Evolutionary conservation across 2,797 vertebrate species (phyloP), one percentile per base, ranked within the genome.

Genomic region (Onychomys torridus): DNA sequence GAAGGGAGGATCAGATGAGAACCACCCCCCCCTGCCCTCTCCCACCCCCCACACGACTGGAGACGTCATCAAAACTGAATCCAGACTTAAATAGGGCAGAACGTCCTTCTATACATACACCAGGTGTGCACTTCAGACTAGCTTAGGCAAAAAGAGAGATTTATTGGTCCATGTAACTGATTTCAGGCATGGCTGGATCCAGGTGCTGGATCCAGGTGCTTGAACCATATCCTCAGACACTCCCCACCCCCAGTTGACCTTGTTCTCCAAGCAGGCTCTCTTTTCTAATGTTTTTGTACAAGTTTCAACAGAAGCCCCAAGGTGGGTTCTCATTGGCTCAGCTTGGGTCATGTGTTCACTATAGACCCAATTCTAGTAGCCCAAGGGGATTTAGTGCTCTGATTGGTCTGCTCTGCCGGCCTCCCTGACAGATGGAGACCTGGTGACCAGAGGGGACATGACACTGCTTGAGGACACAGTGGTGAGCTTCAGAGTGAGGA

Each of bases 131-230:
- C 10, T 77, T 90, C 73, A 77, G 85, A 59, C 65, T 43, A 81
- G 43, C 27, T 85, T 96, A 71, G 34, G 81, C 65, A 87, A 92
- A 90, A 87, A 43, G 9, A 32, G 49, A 43, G 77, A 88, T 93
- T 94, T 92, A 81, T 88, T 90, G 63, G 78, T 61, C 73, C 91
- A 85, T 73, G 77, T 77, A 89, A 94, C 85, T 65, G 91, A 95
- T 95, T 96, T 95, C 96, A 96, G 91, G 89, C 67, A 83, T 77
- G 95, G 86, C 82, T 93, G 82, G 89, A 81, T 81, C 95, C 89
- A 92, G 93, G 93, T 82, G 82, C 82, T 93, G 82, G 89, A 81
- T 81, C 95, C 89, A 92, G 93, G 93, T 82, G 71, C 43, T 81
- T 90, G 77, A 88, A 46, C 52, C 37, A 11, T 52, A 46, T 46